Conservation (phyloP, 2,888 invertebrate species). For the Suillia variegata region DNA sequence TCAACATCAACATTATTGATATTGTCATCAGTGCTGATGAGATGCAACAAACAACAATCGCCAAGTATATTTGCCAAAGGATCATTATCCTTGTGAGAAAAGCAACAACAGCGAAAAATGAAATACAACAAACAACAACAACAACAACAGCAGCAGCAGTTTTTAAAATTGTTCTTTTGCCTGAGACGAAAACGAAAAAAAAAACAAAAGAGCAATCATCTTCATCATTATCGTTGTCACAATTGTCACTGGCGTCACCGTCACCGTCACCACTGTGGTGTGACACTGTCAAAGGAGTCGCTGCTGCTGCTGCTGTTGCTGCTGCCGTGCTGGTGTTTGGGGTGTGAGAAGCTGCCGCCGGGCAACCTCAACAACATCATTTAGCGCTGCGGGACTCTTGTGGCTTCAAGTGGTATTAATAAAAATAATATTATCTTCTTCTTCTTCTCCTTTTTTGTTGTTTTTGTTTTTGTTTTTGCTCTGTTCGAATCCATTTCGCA, state of each 20-base stretch:
- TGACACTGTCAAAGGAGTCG: neutral
- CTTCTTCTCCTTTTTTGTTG: neutral
- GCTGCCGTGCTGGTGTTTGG: neutral
- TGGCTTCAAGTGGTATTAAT: neutral
- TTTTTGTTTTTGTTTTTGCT: neutral
- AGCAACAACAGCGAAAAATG: neutral
- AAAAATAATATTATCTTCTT: neutral
- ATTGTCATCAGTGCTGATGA: too few species aligned
- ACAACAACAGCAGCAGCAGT: neutral
- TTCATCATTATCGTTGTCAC: too few species aligned
- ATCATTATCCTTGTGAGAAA: constrained; percentile 3
- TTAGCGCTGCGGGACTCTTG: neutral
- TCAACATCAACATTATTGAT: too few species aligned
- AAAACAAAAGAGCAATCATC: too few species aligned
- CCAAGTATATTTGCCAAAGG: neutral
- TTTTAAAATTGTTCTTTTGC: neutral
- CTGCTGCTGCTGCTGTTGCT: neutral
- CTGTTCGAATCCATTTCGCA: too few species aligned
- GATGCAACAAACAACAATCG: too few species aligned
- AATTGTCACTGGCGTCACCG: neutral
- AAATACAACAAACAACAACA: neutral
- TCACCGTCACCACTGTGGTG: neutral
- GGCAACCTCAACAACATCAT: neutral
- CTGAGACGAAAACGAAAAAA: neutral
- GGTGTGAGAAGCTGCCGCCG: too few species aligned